These are phyloP conservation scores for Perca fluviatilis DNA, from an alignment of 2,113 vertebrate species.

Conservation along the genomic window DNA sequence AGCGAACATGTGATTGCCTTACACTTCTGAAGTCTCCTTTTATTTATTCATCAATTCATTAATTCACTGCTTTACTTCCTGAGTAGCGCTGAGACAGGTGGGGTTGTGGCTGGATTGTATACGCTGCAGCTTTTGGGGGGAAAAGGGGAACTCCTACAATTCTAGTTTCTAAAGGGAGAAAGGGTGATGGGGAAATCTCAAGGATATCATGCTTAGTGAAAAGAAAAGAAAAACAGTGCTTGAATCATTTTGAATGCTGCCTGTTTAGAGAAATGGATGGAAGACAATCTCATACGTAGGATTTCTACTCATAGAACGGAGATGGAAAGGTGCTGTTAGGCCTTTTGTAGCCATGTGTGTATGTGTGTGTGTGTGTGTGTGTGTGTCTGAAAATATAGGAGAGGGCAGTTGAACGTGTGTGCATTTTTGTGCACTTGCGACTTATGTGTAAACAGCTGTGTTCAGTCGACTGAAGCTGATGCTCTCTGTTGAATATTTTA, in stretches of 20 bases:
- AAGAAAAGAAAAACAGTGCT: background rate
- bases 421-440: slow-evolving; percentile 37
- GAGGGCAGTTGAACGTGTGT: slow-evolving; percentile 36
- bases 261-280: background rate
- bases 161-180: background rate
- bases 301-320: background rate
- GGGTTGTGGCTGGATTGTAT: background rate
- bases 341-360: slow-evolving; percentile 6
- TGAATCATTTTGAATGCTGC: background rate
- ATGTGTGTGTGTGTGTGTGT: slow-evolving; percentile 6
- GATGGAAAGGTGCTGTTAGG: slow-evolving; percentile 7
- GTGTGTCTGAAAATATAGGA: slow-evolving; percentile 19
- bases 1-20: slow-evolving; percentile 11
- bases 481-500: slow-evolving; percentile 80
- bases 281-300: background rate
- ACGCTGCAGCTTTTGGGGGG: background rate
- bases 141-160: background rate
- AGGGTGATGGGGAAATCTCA: background rate
- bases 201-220: background rate
- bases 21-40: slow-evolving; percentile 34
- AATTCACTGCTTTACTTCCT: slow-evolving; percentile 40
- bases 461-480: slow-evolving; percentile 75
- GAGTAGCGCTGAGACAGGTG: background rate
- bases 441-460: slow-evolving; percentile 72
- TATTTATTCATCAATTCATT: slow-evolving; percentile 73